phyloP scores from a whole-genome alignment of 2,888 invertebrate species.

The Amphipoea oculea region DNA sequence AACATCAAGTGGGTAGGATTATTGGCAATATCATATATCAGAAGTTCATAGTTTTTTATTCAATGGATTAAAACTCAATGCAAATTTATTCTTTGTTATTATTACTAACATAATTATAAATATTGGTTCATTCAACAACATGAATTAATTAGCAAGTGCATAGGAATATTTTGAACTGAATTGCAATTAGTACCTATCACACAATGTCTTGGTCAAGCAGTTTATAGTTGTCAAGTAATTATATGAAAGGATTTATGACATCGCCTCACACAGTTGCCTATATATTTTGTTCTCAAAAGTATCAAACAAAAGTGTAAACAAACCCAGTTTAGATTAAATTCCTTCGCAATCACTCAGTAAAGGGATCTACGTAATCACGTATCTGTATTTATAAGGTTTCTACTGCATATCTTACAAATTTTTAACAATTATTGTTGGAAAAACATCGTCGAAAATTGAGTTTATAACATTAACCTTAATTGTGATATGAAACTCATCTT shows the following conservation, averaged over 20 bases:
- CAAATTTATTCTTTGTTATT: constrained; percentile 46
- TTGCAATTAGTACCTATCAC: constrained; percentile 14
- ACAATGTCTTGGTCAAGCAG: constrained; percentile 10
- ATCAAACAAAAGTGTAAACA: neutral
- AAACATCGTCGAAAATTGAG: too few species aligned
- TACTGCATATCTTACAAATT: neutral
- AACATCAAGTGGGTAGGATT: constrained; percentile 19
- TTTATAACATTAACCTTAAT: neutral
- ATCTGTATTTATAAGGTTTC: neutral
- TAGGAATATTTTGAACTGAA: constrained; percentile 35
- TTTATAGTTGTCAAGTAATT: neutral
- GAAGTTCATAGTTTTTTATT: constrained; percentile 36
- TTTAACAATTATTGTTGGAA: neutral
- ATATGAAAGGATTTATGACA: neutral
- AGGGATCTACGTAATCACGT: neutral
- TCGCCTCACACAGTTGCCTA: neutral
- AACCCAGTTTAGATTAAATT: too few species aligned
- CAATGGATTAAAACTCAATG: constrained; percentile 48
- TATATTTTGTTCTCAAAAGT: neutral
- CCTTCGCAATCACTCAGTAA: neutral
- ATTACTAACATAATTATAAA: constrained; percentile 27
- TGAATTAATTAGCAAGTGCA: constrained; percentile 35
- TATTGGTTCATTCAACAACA: constrained; percentile 9
- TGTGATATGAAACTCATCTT: neutral
- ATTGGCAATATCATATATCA: constrained; percentile 13